Conservation (phyloP, 1,140 invertebrate genomes). For the Eupeodes corollae region DNA sequence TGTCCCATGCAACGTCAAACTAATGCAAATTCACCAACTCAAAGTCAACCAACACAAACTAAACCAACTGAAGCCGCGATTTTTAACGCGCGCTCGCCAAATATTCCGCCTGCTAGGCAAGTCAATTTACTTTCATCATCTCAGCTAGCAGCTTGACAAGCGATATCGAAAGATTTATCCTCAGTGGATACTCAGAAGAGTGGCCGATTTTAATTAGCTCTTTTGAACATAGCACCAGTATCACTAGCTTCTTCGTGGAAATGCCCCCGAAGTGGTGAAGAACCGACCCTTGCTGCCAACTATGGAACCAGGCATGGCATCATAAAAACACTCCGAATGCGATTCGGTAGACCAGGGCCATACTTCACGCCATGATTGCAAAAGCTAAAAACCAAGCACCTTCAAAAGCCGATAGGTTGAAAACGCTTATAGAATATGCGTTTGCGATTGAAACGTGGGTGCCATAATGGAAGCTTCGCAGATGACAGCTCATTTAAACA, state of each 20-base stretch:
- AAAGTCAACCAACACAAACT: too few species aligned
- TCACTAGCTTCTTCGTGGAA: slow-evolving; percentile 1
- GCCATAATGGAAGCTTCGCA: too few species aligned
- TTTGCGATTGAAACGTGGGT: slow-evolving; percentile 2
- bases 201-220: slow-evolving; percentile 3
- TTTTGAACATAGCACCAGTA: slow-evolving; percentile 1
- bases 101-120: too few species aligned
- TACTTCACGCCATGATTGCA: neutral
- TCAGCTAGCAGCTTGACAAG: slow-evolving; percentile 2
- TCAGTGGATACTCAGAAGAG: slow-evolving; percentile 3
- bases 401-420: neutral
- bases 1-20: too few species aligned
- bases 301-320: neutral
- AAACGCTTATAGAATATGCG: slow-evolving; percentile 3
- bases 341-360: neutral
- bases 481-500: slow-evolving; percentile 2
- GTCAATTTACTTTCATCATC: neutral
- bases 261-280: neutral
- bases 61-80: too few species aligned
- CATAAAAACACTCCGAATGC: neutral
- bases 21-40: too few species aligned
- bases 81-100: too few species aligned
- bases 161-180: slow-evolving; percentile 1
- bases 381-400: slow-evolving; percentile 1
- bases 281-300: neutral